Percentiles rank a stretch among this genome's conserved stretches.
These are phyloP conservation scores for Drosophila pseudoananassae DNA, from an alignment of 1,140 invertebrate genomes.

Conservation along the genomic window DNA sequence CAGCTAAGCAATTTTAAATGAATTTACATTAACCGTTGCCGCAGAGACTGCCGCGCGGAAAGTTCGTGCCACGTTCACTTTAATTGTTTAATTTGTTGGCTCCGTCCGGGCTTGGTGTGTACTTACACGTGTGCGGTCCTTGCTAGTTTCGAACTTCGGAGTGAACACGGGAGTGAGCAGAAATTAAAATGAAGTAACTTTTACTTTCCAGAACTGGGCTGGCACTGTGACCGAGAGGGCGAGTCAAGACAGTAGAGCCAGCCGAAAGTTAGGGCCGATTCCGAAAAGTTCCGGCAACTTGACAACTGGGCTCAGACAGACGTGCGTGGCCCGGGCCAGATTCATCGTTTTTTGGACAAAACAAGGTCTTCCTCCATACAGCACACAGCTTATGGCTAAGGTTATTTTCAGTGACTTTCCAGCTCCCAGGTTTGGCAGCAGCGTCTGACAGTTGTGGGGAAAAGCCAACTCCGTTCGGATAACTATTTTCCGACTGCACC, in stretches of 20 bases:
- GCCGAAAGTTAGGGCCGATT: conserved; percentile 36
- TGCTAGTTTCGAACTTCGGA: conserved; percentile 11
- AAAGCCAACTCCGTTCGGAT: conserved; percentile 32
- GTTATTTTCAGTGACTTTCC: conserved; percentile 32
- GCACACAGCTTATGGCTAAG: neutral
- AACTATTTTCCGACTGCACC: conserved; percentile 24
- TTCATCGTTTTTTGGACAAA: neutral
- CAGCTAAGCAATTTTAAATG: conserved; percentile 68
- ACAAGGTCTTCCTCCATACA: conserved; percentile 9
- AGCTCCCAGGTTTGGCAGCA: neutral
- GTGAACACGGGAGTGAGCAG: neutral
- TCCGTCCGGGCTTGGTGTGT: conserved; percentile 5
- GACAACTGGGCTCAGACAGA: conserved; percentile 48
- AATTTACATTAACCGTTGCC: conserved; percentile 72
- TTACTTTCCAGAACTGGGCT: conserved; percentile 68
- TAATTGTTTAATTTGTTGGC: conserved; percentile 63
- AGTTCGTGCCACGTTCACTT: conserved; percentile 46
- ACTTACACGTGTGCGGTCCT: conserved; percentile 34
- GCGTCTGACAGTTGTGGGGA: conserved; percentile 9
- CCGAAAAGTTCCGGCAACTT: conserved; percentile 42
- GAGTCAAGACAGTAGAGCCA: conserved; percentile 66
- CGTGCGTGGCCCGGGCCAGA: neutral
- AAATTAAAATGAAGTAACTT: conserved; percentile 51
- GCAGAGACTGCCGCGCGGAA: conserved; percentile 33
- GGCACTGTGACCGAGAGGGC: conserved; percentile 64